Evolutionary conservation across 2,888 invertebrate species (phyloP).

Genomic region (Protophormia terraenovae): DNA sequence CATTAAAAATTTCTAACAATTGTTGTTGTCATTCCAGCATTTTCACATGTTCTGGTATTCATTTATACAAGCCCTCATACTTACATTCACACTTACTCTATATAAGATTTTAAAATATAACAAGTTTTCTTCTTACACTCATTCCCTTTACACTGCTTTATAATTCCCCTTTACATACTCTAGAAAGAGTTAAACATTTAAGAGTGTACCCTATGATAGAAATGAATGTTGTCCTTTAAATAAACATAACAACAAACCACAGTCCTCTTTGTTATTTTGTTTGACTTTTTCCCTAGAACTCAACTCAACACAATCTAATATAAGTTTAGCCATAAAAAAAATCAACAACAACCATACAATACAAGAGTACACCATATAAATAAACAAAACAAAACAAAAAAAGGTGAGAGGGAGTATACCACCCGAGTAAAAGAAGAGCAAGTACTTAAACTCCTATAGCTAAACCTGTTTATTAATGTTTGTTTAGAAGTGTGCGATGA

Average conservation of each 20-base stretch:
- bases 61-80: background rate
- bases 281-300: background rate
- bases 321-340: background rate
- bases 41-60: conserved; percentile 34
- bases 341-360: background rate
- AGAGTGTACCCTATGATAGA: conserved; percentile 22
- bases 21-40: too few relatives aligned
- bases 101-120: conserved; percentile 28
- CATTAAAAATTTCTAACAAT: too few relatives aligned
- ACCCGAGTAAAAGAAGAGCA: too few relatives aligned
- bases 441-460: conserved; percentile 30
- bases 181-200: background rate
- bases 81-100: background rate
- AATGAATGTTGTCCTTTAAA: conserved; percentile 45
- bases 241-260: conserved; percentile 50
- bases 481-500: conserved; percentile 4
- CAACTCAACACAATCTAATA: background rate
- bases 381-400: background rate
- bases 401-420: background rate
- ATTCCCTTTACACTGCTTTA: background rate
- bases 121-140: background rate
- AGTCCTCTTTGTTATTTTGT: conserved; percentile 34
- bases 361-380: background rate
- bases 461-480: conserved; percentile 1
- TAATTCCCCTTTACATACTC: background rate